Conservation (phyloP, 2,113 vertebrate species). For the Pollimyrus isidori region DNA sequence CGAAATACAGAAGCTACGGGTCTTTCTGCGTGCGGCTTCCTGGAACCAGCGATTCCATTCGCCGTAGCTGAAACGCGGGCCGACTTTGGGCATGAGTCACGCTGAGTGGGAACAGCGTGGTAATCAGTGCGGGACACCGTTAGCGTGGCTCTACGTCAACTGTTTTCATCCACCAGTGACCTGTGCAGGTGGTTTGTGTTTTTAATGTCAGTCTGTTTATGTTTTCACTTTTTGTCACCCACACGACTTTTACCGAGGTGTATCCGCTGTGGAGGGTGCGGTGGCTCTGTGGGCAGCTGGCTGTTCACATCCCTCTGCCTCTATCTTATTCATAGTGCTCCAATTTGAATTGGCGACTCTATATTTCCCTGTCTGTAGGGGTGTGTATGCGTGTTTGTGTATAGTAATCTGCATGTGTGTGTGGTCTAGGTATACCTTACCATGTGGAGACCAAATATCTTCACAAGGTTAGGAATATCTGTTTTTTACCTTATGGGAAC, state of each 20-base stretch:
- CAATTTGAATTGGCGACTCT: background rate
- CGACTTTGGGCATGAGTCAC: background rate
- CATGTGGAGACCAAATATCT: background rate
- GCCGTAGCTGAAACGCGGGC: background rate
- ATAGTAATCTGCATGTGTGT: no score
- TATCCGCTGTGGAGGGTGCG: background rate
- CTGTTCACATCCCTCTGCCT: background rate
- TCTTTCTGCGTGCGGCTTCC: background rate
- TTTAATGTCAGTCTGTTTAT: background rate
- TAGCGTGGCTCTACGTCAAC: background rate
- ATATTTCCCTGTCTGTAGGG: background rate
- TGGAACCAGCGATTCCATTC: background rate
- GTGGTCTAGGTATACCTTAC: background rate
- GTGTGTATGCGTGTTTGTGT: background rate
- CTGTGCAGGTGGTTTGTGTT: background rate
- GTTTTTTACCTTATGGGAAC: no score
- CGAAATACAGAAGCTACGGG: background rate
- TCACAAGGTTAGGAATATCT: background rate
- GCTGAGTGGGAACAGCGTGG: background rate
- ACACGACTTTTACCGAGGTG: background rate
- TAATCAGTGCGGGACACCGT: background rate
- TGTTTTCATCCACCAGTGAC: background rate
- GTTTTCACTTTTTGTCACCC: background rate
- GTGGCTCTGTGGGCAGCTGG: background rate
- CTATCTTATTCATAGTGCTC: background rate